Evolutionary conservation across 2,797 vertebrate genomes (phyloP).

Genomic region (Anabacerthia variegaticeps): DNA sequence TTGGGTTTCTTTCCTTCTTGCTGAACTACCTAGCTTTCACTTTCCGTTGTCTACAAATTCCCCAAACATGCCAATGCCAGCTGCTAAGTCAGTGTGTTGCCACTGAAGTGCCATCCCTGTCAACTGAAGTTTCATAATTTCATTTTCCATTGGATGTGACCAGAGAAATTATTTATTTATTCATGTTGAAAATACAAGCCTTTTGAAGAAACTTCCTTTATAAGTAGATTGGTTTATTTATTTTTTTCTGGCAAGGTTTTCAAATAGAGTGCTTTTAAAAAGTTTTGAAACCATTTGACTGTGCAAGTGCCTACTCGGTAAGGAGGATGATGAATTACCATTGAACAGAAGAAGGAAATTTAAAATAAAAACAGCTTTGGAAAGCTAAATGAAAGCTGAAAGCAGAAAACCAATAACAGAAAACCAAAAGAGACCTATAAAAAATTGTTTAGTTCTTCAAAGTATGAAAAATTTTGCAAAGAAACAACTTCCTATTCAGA

Average conservation of each 20-base stretch:
- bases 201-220: slow-evolving; percentile 17
- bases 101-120: neutral
- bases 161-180: slow-evolving; percentile 33
- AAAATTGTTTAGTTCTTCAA: neutral
- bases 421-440: neutral
- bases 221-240: neutral
- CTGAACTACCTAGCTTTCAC: neutral
- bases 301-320: slow-evolving; percentile 23
- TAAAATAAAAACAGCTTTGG: neutral
- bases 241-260: slow-evolving; percentile 18
- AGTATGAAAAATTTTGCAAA: neutral
- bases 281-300: slow-evolving; percentile 30
- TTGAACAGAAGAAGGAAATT: neutral
- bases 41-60: neutral
- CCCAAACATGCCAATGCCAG: neutral
- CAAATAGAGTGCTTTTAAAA: slow-evolving; percentile 23
- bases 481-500: neutral
- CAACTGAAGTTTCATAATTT: slow-evolving; percentile 9
- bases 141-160: neutral
- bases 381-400: slow-evolving; percentile 12
- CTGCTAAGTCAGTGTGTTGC: neutral
- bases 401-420: neutral
- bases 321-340: slow-evolving; percentile 1
- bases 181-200: neutral
- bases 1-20: neutral